A percentile compares a stretch with the other conserved stretches of the same genome.
Conservation (phyloP, 2,113 vertebrate genomes). For the Sarotherodon lohbergeri region DNA sequence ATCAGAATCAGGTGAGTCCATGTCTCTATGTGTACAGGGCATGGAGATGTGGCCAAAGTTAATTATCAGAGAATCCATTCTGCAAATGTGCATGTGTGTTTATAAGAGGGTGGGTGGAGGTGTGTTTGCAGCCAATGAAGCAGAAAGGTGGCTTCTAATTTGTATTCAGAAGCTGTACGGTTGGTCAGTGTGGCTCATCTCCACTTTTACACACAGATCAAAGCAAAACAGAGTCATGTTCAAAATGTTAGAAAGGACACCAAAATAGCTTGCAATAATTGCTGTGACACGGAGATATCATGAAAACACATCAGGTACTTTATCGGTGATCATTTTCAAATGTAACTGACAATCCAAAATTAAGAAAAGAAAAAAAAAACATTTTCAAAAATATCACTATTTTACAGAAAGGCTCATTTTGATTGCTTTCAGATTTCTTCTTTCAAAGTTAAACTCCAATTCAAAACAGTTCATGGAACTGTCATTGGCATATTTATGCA, state of each 20-base stretch:
- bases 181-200: background rate
- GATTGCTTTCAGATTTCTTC: background rate
- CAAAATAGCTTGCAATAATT: background rate
- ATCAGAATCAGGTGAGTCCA: background rate
- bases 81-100: background rate
- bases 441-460: background rate
- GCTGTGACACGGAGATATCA: background rate
- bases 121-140: conserved; percentile 27
- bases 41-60: background rate
- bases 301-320: background rate
- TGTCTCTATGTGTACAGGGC: background rate
- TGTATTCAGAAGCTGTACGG: conserved; percentile 15
- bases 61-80: conserved; percentile 32
- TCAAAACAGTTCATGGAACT: background rate
- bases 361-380: background rate
- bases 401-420: background rate
- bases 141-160: conserved; percentile 18
- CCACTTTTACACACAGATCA: background rate
- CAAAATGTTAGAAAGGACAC: background rate
- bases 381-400: background rate
- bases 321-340: background rate
- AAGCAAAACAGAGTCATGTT: background rate
- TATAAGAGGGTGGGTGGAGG: background rate
- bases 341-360: background rate
- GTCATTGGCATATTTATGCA: background rate